Evolutionary conservation across 2,797 vertebrate species (phyloP), one percentile per base, ranked within the genome.

Genomic region (Rhinichthys osculus): DNA sequence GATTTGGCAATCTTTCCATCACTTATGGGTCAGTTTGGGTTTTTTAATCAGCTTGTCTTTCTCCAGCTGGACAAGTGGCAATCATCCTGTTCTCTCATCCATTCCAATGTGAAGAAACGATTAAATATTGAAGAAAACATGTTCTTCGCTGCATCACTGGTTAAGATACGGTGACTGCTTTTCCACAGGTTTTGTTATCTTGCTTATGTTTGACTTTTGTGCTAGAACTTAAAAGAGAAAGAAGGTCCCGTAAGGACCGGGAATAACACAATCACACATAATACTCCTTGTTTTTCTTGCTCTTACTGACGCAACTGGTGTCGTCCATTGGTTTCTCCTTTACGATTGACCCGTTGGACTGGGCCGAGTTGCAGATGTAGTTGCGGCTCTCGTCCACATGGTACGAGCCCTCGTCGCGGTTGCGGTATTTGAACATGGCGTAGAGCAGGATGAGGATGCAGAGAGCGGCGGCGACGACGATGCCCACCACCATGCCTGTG

Each of bases 211-310:
- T 91, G 90, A 93, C 92, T 91, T 89, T 92, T 90, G 21, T 42
- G 54, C 27, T 33, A 17, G 54, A 78, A 78, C 21, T 17, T n/a
- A 35, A 19, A 50, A 50, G 38, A 21, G 84, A 71, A 84, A 57
- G 62, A 30, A 78, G 64, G 76, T 40, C 85, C 70, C 62, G 83
- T 40, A 30, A 70, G 47, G 23, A 23, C 82, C 64, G 69, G 47
- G 21, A 16, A 30, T 11, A 50, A 42, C 13, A 94, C 90, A 92
- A 97, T 99, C 98, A 99, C 96, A 99, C 98, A 47, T 99, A 99
- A 93, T 99, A 99, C 93, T 99, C 98, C 94, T 98, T 99, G 95
- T 99, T 98, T 95, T 99, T 99, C 97, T 99, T 99, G 92, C 95
- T 97, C 95, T 99, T 99, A 95, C 93, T 95, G 88, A 97, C 95